A percentile compares a stretch with the other conserved stretches of the same genome.
Conservation (phyloP, 2,888 invertebrate species). For the Hirudinaria manillensis region DNA sequence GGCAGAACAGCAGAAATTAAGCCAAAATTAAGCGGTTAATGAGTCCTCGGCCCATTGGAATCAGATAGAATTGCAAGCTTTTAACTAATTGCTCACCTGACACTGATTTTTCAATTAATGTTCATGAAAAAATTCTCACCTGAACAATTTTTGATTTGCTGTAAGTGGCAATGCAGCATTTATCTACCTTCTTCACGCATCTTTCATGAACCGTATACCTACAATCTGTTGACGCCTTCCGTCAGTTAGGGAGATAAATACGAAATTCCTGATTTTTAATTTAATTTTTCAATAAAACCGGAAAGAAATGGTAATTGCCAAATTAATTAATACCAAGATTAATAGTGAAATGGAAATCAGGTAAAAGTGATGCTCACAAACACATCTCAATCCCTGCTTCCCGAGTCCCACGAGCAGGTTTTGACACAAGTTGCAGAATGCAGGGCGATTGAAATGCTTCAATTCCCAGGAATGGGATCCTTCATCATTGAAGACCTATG, state of each 20-base stretch:
- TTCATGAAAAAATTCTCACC: conserved; percentile 22
- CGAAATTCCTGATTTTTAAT: neutral
- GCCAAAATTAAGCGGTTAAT: too few relatives aligned
- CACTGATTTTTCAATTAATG: too few relatives aligned
- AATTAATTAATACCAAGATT: neutral
- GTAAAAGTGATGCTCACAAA: conserved; percentile 69
- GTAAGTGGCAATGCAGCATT: conserved; percentile 91
- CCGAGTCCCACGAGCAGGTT: conserved; percentile 91
- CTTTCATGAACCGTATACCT: conserved; percentile 96
- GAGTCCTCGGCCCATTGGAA: too few relatives aligned
- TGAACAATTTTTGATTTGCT: conserved; percentile 81
- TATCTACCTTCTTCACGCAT: conserved; percentile 88
- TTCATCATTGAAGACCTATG: conserved; percentile 63
- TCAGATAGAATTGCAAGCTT: neutral
- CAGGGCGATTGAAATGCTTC: conserved; percentile 90
- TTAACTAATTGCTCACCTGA: neutral
- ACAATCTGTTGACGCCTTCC: conserved; percentile 67
- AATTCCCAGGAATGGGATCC: conserved; percentile 92
- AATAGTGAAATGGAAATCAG: neutral
- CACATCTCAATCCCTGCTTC: conserved; percentile 90
- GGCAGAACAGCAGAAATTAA: too few relatives aligned
- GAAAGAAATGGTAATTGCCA: too few relatives aligned
- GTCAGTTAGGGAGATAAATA: neutral
- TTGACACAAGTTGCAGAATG: conserved; percentile 90
- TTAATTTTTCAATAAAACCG: too few relatives aligned